Percentiles rank a stretch among this genome's conserved stretches.
phyloP scores from a whole-genome alignment of 64 coral and sea anemone genomes.

The Montipora foliosa region DNA sequence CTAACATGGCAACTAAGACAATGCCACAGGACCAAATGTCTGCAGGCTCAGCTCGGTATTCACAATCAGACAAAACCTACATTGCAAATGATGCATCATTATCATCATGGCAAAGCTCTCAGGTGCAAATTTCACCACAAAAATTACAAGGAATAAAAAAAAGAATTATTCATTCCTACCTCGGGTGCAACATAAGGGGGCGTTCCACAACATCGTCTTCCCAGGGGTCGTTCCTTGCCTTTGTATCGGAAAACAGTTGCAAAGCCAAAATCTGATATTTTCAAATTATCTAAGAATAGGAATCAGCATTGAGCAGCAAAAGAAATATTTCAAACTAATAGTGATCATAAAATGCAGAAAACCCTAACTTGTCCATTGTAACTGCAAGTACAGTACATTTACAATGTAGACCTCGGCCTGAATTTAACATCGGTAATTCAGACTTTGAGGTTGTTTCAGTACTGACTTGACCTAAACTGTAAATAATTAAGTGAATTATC shows the following conservation, averaged over 20 bases:
- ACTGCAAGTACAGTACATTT: too few relatives aligned
- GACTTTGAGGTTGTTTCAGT: too few relatives aligned
- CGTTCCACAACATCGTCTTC: conserved; percentile 91
- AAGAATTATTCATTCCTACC: neutral
- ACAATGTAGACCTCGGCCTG: too few relatives aligned
- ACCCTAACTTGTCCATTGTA: too few relatives aligned
- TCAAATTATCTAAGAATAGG: conserved; percentile 81
- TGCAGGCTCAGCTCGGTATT: conserved; percentile 95
- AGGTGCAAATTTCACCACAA: neutral
- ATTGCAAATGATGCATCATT: neutral
- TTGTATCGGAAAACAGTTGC: conserved; percentile 94
- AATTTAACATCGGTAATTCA: too few relatives aligned
- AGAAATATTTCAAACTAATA: too few relatives aligned
- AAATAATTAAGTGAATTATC: neutral
- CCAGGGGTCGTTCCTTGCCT: conserved; percentile 90
- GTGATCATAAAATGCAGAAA: too few relatives aligned
- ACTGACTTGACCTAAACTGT: too few relatives aligned
- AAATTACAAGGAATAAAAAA: neutral
- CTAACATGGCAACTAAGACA: conserved; percentile 96
- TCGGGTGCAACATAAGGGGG: conserved; percentile 97
- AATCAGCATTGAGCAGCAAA: too few relatives aligned
- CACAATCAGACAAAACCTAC: conserved; percentile 85
- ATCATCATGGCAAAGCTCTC: neutral
- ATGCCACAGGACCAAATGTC: conserved; percentile 99
- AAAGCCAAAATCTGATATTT: conserved; percentile 98